Evolutionary conservation across 2,797 vertebrate genomes (phyloP).

Genomic region (Aselliscus stoliczkanus): DNA sequence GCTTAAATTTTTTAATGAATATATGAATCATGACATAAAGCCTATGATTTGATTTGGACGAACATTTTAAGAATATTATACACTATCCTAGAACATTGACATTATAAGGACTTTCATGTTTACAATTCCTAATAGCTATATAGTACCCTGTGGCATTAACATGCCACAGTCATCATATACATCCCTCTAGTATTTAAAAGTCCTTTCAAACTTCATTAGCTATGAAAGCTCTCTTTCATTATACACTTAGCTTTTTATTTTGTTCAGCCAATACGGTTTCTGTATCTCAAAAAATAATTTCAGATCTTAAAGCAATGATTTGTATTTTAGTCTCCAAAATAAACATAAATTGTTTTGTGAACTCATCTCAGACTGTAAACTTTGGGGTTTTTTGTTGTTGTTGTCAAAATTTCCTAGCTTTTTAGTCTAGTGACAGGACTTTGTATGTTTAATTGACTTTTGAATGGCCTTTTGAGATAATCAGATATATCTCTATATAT

Average conservation of each 20-base stretch:
- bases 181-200: neutral
- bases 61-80: neutral
- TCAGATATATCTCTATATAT: neutral
- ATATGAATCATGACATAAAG: neutral
- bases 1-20: slow-evolving; percentile 14
- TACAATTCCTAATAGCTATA: neutral
- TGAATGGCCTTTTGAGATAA: neutral
- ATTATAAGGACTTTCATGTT: neutral
- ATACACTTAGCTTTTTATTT: neutral
- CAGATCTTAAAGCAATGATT: neutral
- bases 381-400: neutral
- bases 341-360: neutral
- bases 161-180: neutral
- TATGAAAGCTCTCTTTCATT: neutral
- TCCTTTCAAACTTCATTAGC: neutral
- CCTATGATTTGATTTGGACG: neutral
- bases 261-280: neutral
- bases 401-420: neutral
- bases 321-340: slow-evolving; percentile 16
- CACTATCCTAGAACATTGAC: neutral
- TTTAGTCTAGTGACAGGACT: neutral
- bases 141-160: neutral
- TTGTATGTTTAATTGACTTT: neutral
- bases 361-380: neutral
- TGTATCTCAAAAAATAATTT: neutral